A percentile compares a stretch with the other conserved stretches of the same genome.
Conservation (phyloP, 1,140 invertebrate genomes). For the Cotesia chilonis region DNA sequence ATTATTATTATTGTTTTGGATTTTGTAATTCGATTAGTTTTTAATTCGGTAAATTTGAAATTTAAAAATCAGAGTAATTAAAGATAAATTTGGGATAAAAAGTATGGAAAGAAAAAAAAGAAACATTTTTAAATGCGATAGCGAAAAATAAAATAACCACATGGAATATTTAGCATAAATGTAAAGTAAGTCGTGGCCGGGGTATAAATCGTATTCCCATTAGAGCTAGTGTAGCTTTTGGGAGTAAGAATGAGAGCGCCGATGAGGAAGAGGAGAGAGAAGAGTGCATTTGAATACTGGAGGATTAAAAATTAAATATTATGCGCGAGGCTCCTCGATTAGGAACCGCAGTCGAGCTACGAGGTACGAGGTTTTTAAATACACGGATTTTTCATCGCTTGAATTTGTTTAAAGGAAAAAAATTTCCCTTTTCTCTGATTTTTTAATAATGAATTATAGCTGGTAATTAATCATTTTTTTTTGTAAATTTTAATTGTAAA, state of each 20-base stretch:
- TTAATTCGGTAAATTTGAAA: background rate
- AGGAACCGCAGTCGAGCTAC: conserved; percentile 18
- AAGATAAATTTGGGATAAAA: background rate
- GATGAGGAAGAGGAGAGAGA: conserved; percentile 1
- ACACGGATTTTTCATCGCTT: no score
- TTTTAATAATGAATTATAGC: no score
- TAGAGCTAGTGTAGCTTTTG: conserved; percentile 35
- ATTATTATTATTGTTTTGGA: background rate
- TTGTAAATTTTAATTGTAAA: no score
- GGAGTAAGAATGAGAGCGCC: conserved; percentile 12
- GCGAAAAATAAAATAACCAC: background rate
- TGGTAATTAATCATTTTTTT: no score
- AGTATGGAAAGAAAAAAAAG: background rate
- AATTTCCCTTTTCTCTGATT: no score
- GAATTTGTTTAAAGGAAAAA: no score
- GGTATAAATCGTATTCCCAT: conserved; percentile 48
- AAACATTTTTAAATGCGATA: background rate
- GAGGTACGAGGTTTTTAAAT: background rate
- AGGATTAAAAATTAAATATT: conserved; percentile 49
- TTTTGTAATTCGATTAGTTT: background rate
- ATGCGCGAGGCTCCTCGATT: conserved; percentile 35
- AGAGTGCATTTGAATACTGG: conserved; percentile 44
- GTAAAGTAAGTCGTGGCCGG: conserved; percentile 45
- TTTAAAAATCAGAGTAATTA: background rate
- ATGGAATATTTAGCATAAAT: conserved; percentile 46